These are phyloP conservation scores for Julus scandinavius DNA, from an alignment of 2,888 invertebrate species.

Conservation along the genomic window DNA sequence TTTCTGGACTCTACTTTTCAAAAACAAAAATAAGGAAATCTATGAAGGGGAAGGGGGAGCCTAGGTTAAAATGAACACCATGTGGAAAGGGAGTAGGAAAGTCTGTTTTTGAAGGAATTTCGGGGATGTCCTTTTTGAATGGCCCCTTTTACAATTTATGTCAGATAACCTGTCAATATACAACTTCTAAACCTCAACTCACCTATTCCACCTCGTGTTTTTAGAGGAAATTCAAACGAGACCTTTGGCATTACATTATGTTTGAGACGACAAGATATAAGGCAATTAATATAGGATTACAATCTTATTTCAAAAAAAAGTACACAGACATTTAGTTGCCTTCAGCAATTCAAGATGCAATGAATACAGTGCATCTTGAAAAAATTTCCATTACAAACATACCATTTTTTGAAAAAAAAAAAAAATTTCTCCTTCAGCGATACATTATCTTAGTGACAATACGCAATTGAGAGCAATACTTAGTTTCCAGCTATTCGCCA, in stretches of 20 bases:
- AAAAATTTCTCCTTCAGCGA: neutral
- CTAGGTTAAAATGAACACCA: too few species aligned
- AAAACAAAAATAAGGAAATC: too few species aligned
- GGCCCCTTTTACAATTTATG: neutral
- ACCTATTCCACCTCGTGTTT: too few species aligned
- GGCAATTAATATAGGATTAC: neutral
- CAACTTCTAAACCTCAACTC: neutral
- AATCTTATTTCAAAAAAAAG: neutral
- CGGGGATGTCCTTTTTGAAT: too few species aligned
- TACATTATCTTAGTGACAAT: neutral
- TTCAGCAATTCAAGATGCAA: neutral
- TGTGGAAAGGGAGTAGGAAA: too few species aligned
- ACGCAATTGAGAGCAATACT: too few species aligned
- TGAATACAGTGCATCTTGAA: neutral
- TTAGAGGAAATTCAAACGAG: neutral
- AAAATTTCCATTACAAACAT: constrained; percentile 26
- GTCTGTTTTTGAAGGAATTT: too few species aligned
- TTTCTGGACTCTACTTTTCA: too few species aligned
- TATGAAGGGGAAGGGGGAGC: too few species aligned
- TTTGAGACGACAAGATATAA: neutral
- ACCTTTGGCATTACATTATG: neutral
- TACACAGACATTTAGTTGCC: too few species aligned
- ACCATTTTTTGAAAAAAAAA: neutral
- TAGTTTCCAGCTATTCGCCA: too few species aligned
- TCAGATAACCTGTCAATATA: neutral